phyloP scores from a whole-genome alignment of 1,140 invertebrate species.

The Chrysoperla carnea region DNA sequence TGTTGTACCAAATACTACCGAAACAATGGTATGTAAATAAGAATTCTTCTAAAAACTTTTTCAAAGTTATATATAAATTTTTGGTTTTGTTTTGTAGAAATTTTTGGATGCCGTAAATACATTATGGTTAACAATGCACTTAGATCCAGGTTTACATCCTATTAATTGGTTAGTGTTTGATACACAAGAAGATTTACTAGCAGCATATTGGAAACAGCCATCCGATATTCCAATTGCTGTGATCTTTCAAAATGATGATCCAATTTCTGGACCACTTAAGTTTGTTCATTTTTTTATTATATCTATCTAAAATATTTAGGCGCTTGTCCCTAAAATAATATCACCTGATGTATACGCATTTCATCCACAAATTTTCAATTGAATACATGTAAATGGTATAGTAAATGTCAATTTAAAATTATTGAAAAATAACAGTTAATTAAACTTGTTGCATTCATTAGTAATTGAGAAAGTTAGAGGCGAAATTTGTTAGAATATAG shows the following conservation, averaged over 20 bases:
- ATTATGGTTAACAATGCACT: conserved; percentile 26
- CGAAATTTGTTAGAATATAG: too few relatives aligned
- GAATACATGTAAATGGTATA: too few relatives aligned
- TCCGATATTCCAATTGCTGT: conserved; percentile 44
- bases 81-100: conserved; percentile 23
- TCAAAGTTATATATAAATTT: too few relatives aligned
- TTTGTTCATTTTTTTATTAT: conserved; percentile 17
- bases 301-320: not conserved
- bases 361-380: too few relatives aligned
- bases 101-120: conserved; percentile 44
- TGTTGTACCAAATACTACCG: conserved; percentile 44
- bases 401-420: too few relatives aligned
- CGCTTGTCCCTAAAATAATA: not conserved
- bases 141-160: conserved; percentile 26
- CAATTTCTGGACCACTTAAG: conserved; percentile 31
- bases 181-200: conserved; percentile 44
- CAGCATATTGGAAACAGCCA: conserved; percentile 46
- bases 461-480: too few relatives aligned
- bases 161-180: conserved; percentile 45
- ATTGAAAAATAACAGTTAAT: too few relatives aligned
- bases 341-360: too few relatives aligned
- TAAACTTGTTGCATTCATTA: too few relatives aligned
- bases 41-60: conserved; percentile 4
- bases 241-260: conserved; percentile 39
- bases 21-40: conserved; percentile 34